phyloP scores from a whole-genome alignment of 1,140 invertebrate species.

The Pomacea maculata region DNA sequence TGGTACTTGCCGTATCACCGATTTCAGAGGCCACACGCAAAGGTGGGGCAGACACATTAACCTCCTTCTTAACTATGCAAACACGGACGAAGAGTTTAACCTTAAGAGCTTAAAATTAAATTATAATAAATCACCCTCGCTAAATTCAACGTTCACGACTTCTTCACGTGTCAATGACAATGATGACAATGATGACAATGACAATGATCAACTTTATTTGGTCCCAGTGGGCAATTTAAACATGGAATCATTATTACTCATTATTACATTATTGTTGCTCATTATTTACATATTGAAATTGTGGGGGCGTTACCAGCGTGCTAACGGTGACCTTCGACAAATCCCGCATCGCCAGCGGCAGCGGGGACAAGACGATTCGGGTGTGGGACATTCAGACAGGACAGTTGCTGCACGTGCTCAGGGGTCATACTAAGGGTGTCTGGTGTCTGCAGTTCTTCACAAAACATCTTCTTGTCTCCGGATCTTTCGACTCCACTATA shows the following conservation, averaged over 20 bases:
- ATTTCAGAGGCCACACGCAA: constrained; percentile 54
- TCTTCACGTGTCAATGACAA: too few relatives aligned
- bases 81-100: too few relatives aligned
- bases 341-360: constrained; percentile 52
- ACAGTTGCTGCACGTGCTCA: constrained; percentile 45
- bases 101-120: too few relatives aligned
- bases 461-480: constrained; percentile 54
- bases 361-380: constrained; percentile 54
- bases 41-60: constrained; percentile 47
- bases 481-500: constrained; percentile 59
- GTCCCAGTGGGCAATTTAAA: too few relatives aligned
- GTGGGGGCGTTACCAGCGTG: constrained; percentile 41
- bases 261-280: too few relatives aligned
- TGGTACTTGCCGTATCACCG: constrained; percentile 43
- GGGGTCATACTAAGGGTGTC: constrained; percentile 57
- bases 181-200: too few relatives aligned
- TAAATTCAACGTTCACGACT: too few relatives aligned
- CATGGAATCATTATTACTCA: too few relatives aligned
- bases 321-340: constrained; percentile 52
- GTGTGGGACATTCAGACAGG: constrained; percentile 58
- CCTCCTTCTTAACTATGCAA: constrained; percentile 12
- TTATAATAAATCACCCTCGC: too few relatives aligned
- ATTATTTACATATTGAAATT: too few relatives aligned
- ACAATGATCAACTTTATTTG: too few relatives aligned
- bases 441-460: constrained; percentile 63